Conservation (phyloP, 2,113 vertebrate species). For the Coryphaenoides rupestris region DNA sequence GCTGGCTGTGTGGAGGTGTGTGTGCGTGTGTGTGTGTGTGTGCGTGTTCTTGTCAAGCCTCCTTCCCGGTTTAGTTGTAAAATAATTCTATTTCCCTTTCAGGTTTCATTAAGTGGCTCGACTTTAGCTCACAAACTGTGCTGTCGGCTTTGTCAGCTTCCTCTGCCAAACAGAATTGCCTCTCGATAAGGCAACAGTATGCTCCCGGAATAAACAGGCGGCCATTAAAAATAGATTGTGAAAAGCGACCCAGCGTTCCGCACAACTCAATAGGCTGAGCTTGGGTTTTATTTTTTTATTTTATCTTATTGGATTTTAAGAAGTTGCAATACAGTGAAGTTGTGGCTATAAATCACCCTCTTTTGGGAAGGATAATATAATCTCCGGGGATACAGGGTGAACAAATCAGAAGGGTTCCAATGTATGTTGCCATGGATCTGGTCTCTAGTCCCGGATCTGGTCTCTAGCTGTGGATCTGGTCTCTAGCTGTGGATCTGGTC, state of each 20-base stretch:
- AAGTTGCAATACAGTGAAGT: neutral
- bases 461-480: too few species aligned
- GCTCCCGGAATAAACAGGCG: neutral
- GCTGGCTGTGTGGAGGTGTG: neutral
- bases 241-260: neutral
- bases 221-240: neutral
- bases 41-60: neutral
- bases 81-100: slow-evolving; percentile 25
- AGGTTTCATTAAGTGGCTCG: slow-evolving; percentile 24
- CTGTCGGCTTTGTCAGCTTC: slow-evolving; percentile 14
- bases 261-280: neutral
- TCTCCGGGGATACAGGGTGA: slow-evolving; percentile 14
- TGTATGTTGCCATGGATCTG: slow-evolving; percentile 20
- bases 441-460: slow-evolving; percentile 22
- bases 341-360: slow-evolving; percentile 16
- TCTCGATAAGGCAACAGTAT: neutral
- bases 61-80: slow-evolving; percentile 19
- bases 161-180: slow-evolving; percentile 28
- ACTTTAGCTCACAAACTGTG: slow-evolving; percentile 20
- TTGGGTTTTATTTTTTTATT: neutral
- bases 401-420: slow-evolving; percentile 13
- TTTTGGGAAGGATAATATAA: slow-evolving; percentile 9
- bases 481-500: too few species aligned
- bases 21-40: neutral
- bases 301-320: slow-evolving; percentile 13